Conservation (phyloP, 2,888 invertebrate species). For the Dermolepida albohirtum region DNA sequence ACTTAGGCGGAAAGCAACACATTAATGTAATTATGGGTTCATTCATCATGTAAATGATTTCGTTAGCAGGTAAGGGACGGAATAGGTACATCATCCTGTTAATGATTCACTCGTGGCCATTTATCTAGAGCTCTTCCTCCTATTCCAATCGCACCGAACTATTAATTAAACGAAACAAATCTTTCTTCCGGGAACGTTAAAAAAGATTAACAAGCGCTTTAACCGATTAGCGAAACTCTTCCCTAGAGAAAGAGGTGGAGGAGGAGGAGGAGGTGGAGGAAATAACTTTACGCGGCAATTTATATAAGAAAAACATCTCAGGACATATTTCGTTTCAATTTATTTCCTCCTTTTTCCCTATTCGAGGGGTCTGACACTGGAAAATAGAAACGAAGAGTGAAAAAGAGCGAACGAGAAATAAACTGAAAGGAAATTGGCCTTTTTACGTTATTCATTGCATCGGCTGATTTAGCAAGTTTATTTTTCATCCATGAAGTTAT, state of each 20-base stretch:
- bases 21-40: too few relatives aligned
- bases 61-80: not conserved
- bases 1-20: too few relatives aligned
- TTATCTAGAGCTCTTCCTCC: not conserved
- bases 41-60: too few relatives aligned
- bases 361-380: not conserved
- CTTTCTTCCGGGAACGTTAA: conserved; percentile 30
- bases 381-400: not conserved
- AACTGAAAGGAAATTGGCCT: too few relatives aligned
- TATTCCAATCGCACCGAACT: conserved; percentile 13
- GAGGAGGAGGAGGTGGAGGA: not conserved
- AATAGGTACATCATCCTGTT: conserved; percentile 1
- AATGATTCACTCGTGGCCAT: conserved; percentile 27
- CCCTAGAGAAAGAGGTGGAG: not conserved
- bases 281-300: conserved; percentile 17
- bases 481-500: too few relatives aligned
- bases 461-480: too few relatives aligned
- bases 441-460: too few relatives aligned
- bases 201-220: conserved; percentile 31
- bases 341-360: not conserved
- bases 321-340: conserved; percentile 12
- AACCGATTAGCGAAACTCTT: conserved; percentile 22
- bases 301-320: conserved; percentile 10
- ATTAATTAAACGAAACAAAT: conserved; percentile 30
- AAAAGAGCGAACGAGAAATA: conserved; percentile 1